Evolutionary conservation across 1,140 invertebrate genomes (phyloP).

Genomic region (Lasioglossum baleicum): DNA sequence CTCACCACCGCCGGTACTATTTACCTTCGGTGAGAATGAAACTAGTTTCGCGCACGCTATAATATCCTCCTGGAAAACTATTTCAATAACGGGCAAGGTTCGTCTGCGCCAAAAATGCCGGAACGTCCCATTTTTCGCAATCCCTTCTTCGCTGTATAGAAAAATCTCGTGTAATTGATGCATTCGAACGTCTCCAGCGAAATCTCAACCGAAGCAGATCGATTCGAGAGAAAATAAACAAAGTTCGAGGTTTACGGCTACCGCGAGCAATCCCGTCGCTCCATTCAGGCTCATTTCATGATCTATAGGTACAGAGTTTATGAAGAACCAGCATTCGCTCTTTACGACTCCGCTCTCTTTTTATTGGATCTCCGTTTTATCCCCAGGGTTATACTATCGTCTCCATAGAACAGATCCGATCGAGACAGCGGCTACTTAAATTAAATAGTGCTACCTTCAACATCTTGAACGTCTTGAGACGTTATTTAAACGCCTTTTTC

Average conservation of each 20-base stretch:
- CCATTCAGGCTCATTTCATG: neutral
- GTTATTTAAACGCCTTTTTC: too few species aligned
- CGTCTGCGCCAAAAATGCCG: neutral
- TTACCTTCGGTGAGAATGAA: conserved; percentile 13
- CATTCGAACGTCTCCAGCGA: too few species aligned
- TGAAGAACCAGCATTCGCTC: neutral
- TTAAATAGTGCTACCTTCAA: too few species aligned
- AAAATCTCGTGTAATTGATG: too few species aligned
- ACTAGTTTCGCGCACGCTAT: neutral
- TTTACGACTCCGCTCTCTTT: conserved; percentile 5
- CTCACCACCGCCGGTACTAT: conserved; percentile 3
- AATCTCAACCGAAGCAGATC: neutral
- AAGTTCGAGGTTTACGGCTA: neutral
- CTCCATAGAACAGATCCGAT: too few species aligned
- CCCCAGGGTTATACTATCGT: neutral
- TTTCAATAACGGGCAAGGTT: conserved; percentile 47
- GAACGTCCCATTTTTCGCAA: too few species aligned
- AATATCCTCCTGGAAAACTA: conserved; percentile 49
- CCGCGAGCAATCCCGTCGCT: neutral
- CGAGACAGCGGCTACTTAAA: too few species aligned
- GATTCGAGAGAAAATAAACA: neutral
- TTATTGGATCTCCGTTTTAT: neutral
- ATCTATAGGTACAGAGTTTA: neutral
- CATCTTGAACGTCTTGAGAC: too few species aligned
- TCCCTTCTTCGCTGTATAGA: too few species aligned